phyloP scores from a whole-genome alignment of 2,113 vertebrate genomes.

The Sporophila hypoxantha region DNA sequence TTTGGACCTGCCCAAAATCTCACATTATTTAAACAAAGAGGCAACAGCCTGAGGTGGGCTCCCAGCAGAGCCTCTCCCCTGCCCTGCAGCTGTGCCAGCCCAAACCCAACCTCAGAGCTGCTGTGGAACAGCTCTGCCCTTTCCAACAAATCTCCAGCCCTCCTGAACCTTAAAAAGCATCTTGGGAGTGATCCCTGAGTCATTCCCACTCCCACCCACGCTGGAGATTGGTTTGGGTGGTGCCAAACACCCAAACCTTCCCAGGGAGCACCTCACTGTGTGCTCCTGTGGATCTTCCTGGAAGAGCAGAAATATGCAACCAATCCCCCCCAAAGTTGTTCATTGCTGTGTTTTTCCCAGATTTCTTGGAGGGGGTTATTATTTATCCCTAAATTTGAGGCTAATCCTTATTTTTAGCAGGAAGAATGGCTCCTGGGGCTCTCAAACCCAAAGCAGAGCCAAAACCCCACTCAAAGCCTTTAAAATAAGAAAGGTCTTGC shows the following conservation, averaged over 20 bases:
- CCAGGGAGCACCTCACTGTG: neutral
- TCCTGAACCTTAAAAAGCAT: neutral
- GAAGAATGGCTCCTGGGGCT: neutral
- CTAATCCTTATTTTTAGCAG: neutral
- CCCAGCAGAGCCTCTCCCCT: neutral
- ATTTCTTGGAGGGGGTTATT: neutral
- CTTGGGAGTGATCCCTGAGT: neutral
- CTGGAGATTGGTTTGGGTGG: neutral
- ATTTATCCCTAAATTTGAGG: neutral
- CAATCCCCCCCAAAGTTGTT: rapidly evolving
- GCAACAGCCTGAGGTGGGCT: neutral
- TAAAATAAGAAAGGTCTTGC: neutral
- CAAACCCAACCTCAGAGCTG: neutral
- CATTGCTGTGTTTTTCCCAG: neutral
- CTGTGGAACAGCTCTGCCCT: neutral
- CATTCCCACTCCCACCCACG: rapidly evolving
- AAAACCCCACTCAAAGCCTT: neutral
- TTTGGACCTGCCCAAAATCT: neutral
- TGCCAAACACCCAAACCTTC: neutral
- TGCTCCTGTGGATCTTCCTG: neutral
- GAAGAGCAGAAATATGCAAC: neutral
- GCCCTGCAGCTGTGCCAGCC: neutral
- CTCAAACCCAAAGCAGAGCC: neutral
- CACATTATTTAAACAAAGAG: neutral
- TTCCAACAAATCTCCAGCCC: neutral